These are phyloP conservation scores for Manis pentadactyla DNA, from an alignment of 2,797 vertebrate species.

Conservation along the genomic window DNA sequence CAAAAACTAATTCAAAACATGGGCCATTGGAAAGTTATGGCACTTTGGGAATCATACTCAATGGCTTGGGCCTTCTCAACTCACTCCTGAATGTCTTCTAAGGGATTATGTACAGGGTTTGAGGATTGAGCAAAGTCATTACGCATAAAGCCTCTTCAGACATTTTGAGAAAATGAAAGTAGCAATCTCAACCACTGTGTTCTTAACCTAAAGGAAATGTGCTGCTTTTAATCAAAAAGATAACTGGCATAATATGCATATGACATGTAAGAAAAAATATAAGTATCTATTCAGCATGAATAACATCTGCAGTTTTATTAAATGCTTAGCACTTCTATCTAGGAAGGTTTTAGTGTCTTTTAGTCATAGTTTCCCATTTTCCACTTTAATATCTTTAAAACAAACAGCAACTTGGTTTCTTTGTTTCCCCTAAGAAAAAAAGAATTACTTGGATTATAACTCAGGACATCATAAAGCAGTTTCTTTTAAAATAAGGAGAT, in stretches of 20 bases:
- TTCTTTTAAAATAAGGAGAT: neutral
- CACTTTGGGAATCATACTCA: neutral
- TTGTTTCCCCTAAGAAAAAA: neutral
- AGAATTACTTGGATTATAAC: neutral
- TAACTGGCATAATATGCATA: neutral
- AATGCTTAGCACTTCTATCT: neutral
- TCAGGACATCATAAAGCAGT: conserved; percentile 30
- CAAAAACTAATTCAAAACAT: neutral
- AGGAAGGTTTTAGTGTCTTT: neutral
- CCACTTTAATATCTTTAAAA: conserved; percentile 43
- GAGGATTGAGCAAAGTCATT: neutral
- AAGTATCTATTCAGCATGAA: conserved; percentile 13
- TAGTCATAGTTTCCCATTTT: neutral
- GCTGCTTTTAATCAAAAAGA: conserved; percentile 1
- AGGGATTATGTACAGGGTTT: neutral
- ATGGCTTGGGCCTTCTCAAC: neutral
- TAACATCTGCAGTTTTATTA: neutral
- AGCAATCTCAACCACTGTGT: neutral
- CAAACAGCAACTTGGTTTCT: neutral
- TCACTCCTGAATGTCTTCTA: neutral
- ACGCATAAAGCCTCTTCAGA: neutral
- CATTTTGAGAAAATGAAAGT: conserved; percentile 31
- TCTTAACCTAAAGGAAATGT: conserved; percentile 31
- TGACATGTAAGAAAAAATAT: neutral
- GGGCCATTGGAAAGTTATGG: neutral